Evolutionary conservation across 2,888 invertebrate species (phyloP).

Genomic region (Nudaria mundana): DNA sequence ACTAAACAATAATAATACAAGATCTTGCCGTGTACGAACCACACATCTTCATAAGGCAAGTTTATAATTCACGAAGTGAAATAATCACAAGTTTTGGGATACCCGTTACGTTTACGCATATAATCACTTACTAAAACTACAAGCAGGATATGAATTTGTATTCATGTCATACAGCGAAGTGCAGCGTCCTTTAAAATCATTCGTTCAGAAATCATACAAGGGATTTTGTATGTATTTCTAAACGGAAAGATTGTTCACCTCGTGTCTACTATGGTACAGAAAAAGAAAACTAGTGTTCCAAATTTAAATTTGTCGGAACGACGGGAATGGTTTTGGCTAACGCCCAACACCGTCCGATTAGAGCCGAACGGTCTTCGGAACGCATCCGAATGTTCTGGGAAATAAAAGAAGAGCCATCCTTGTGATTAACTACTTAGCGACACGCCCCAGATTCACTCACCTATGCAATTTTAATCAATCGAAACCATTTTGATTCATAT

Average conservation of each 20-base stretch:
- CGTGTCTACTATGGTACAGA: conserved; percentile 57
- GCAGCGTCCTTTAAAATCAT: conserved; percentile 26
- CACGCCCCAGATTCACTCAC: no score
- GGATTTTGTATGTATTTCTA: conserved; percentile 29
- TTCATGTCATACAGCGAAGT: conserved; percentile 57
- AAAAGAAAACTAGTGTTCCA: conserved; percentile 68
- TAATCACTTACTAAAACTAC: conserved; percentile 52
- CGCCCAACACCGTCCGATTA: conserved; percentile 66
- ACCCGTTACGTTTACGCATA: conserved; percentile 58
- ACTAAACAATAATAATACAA: background rate
- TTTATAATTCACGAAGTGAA: conserved; percentile 33
- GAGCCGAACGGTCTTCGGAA: conserved; percentile 52
- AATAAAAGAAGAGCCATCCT: conserved; percentile 35
- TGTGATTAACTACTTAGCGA: no score
- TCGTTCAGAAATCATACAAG: conserved; percentile 7
- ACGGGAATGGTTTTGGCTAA: conserved; percentile 72
- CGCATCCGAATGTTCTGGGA: conserved; percentile 48
- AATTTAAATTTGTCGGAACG: conserved; percentile 72
- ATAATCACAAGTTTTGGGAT: conserved; percentile 51
- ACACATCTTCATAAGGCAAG: conserved; percentile 25
- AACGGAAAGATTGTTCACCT: conserved; percentile 76
- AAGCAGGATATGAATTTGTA: conserved; percentile 51
- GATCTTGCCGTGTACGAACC: no score
- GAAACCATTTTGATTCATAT: no score
- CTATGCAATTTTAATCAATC: no score